Conservation (phyloP, 2,888 invertebrate species). For the Malacosoma neustria region DNA sequence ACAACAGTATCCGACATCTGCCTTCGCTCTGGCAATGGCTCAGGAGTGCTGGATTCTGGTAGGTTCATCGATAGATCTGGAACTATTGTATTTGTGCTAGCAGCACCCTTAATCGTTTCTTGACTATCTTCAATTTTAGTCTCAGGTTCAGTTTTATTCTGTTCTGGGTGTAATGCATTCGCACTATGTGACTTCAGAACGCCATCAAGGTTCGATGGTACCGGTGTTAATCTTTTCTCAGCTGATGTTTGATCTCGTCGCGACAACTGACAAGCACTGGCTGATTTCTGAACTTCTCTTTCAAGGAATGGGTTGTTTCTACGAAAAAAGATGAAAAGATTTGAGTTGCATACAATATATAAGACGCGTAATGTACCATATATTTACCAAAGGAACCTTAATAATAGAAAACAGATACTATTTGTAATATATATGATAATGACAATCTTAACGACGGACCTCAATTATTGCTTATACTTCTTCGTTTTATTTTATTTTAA, state of each 20-base stretch:
- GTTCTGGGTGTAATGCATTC: slow-evolving; percentile 53
- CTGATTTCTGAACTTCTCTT: slow-evolving; percentile 78
- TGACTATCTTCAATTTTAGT: slow-evolving; percentile 38
- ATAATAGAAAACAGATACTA: too few relatives aligned
- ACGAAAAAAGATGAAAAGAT: slow-evolving; percentile 7
- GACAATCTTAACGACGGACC: too few relatives aligned
- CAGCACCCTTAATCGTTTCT: slow-evolving; percentile 41
- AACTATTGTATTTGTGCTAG: slow-evolving; percentile 55
- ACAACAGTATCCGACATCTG: slow-evolving; percentile 46
- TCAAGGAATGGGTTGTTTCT: slow-evolving; percentile 71
- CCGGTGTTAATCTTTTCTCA: slow-evolving; percentile 40
- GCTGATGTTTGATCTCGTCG: slow-evolving; percentile 46
- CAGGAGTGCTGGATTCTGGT: slow-evolving; percentile 21
- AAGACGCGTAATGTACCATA: too few relatives aligned
- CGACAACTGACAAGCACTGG: slow-evolving; percentile 73
- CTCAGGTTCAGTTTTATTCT: slow-evolving; percentile 17
- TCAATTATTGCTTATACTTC: too few relatives aligned
- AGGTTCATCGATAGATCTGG: slow-evolving; percentile 32
- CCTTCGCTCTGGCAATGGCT: slow-evolving; percentile 31
- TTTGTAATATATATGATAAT: too few relatives aligned
- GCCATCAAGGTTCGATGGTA: slow-evolving; percentile 35
- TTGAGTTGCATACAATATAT: too few relatives aligned
- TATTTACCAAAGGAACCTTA: too few relatives aligned
- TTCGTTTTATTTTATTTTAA: too few relatives aligned
- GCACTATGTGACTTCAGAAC: slow-evolving; percentile 64